Conservation (phyloP, 30 jellyfish, hydroid and myxozoan genomes). For the Hydractinia echinata region DNA sequence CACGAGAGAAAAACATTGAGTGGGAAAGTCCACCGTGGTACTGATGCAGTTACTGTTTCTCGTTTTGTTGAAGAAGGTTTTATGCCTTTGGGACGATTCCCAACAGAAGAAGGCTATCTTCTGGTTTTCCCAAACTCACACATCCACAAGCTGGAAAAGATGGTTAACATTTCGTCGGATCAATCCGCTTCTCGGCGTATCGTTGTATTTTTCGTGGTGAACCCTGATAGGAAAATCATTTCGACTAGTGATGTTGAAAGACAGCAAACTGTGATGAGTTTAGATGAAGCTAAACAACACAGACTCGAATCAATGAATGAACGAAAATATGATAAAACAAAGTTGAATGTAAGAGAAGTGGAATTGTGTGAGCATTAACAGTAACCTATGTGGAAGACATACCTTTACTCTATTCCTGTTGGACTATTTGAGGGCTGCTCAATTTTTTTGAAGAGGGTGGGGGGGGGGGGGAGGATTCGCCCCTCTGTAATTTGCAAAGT, state of each 20-base stretch:
- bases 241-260: constrained; percentile 68
- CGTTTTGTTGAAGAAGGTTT: constrained; percentile 46
- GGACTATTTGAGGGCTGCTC: no score
- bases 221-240: constrained; percentile 60
- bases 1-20: constrained; percentile 33
- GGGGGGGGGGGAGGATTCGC: no score
- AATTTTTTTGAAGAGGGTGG: no score
- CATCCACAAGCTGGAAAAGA: constrained; percentile 55
- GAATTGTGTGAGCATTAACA: constrained; percentile 67
- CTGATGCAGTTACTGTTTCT: constrained; percentile 34
- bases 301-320: constrained; percentile 69
- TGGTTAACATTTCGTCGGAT: constrained; percentile 30
- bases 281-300: constrained; percentile 33
- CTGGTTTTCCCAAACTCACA: constrained; percentile 70
- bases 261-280: constrained; percentile 44
- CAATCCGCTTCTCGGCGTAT: constrained; percentile 58
- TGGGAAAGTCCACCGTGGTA: constrained; percentile 33
- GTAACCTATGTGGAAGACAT: background rate
- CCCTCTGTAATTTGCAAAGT: no score
- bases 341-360: constrained; percentile 47
- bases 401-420: background rate
- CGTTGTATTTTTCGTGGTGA: constrained; percentile 56
- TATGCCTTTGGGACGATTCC: constrained; percentile 67
- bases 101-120: constrained; percentile 51
- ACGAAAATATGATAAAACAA: constrained; percentile 57